These are phyloP conservation scores for Tribolium madens DNA, from an alignment of 1,140 invertebrate genomes.

Conservation along the genomic window DNA sequence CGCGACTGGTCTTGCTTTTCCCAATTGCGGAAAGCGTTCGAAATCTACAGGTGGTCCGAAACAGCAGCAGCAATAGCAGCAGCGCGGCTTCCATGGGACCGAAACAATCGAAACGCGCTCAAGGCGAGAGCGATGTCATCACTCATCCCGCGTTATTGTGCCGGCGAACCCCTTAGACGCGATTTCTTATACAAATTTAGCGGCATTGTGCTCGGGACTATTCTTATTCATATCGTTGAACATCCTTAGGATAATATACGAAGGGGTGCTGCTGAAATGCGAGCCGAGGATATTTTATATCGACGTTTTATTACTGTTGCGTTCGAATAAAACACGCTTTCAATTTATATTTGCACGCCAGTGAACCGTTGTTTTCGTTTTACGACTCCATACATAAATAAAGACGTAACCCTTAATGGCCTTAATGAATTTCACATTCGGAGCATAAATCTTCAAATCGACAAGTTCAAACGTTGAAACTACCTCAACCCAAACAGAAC, in stretches of 20 bases:
- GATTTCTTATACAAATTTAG: slow-evolving; percentile 55
- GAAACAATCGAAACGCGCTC: slow-evolving; percentile 26
- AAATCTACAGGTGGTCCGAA: slow-evolving; percentile 8
- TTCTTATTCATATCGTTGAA: slow-evolving; percentile 50
- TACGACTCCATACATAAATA: slow-evolving; percentile 33
- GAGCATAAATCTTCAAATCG: not conserved
- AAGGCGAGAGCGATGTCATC: slow-evolving; percentile 48
- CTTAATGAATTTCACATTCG: too few relatives aligned
- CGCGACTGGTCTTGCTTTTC: slow-evolving; percentile 25
- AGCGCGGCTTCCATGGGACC: not conserved
- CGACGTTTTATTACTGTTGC: slow-evolving; percentile 47
- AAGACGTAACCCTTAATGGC: slow-evolving; percentile 34
- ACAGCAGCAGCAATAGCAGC: too few relatives aligned
- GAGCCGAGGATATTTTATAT: slow-evolving; percentile 47
- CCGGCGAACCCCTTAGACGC: slow-evolving; percentile 5
- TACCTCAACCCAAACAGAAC: not conserved
- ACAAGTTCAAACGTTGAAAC: not conserved
- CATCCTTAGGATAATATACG: slow-evolving; percentile 41
- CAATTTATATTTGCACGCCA: slow-evolving; percentile 12
- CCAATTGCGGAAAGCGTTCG: not conserved
- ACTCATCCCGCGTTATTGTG: slow-evolving; percentile 50
- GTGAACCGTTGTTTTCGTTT: slow-evolving; percentile 38
- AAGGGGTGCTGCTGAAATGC: slow-evolving; percentile 39
- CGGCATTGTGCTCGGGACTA: slow-evolving; percentile 48
- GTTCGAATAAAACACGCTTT: slow-evolving; percentile 39